Base-by-base conservation (phyloP, 2,113 vertebrate species). In the Poicephalus meyeri region DNA sequence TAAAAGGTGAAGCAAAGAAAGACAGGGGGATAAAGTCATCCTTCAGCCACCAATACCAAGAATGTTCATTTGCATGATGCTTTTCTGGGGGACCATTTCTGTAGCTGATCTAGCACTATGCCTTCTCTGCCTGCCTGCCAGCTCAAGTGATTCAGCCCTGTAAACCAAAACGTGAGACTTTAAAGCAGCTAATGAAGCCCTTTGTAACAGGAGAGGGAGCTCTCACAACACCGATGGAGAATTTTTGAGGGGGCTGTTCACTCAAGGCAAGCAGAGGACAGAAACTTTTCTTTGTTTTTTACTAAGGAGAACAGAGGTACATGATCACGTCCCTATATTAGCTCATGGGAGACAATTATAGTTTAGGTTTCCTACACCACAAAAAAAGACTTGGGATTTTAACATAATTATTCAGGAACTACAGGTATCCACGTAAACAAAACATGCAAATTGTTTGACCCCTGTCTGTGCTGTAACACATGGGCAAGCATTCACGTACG, bases 131-230 rank as follows among this genome's bases (percentile, higher is more conserved):
- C 31, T 77, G 37, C 35, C 35, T 80, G 77, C 20, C 61, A 61
- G 42, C 42, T 88, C 56, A 58, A 7, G 37, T 4, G 24, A 73
- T 72, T 93, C 89, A 80, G 41, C 15, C n/a, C 31, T 1, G 5
- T 47, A 71, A 91, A 66, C 16, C 47, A 79, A 87, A 93, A 19
- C 7, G 20, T 2, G 73, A 86, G 77, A 66, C 13, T 78, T 77
- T 86, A 91, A 84, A 91, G 64, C 64, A 68, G 52, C 25, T 46
- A 50, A 80, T 13, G 73, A 55, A 93, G 39, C 8, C 31, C 13
- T 78, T 74, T 78, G 11, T 60, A 93, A 95, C 94, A 91, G 95
- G 44, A 96, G 95, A 83, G 88, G 93, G 95, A 96, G 94, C 93
- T 95, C 95, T 96, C 88, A 93, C 79, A 91, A 95, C 89, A 78